These are phyloP conservation scores for Glossosoma conforme DNA, from an alignment of 1,140 invertebrate species.

Conservation along the genomic window DNA sequence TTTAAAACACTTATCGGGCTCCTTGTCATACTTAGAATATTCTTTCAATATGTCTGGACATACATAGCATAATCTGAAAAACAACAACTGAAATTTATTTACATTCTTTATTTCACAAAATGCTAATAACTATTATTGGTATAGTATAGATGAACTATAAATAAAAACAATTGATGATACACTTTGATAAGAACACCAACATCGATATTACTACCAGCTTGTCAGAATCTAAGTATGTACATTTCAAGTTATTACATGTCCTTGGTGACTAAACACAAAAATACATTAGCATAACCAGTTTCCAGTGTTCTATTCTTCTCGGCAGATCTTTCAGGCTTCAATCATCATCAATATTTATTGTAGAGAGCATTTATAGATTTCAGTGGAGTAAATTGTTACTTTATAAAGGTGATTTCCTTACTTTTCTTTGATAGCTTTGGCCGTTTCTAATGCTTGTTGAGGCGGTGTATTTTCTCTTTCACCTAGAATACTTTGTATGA, in stretches of 20 bases:
- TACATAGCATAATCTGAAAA: constrained; percentile 80
- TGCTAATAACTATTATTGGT: too few relatives aligned
- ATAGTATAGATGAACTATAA: too few relatives aligned
- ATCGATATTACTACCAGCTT: too few relatives aligned
- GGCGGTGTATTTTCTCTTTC: constrained; percentile 97
- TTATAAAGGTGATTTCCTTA: too few relatives aligned
- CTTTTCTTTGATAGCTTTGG: constrained; percentile 95
- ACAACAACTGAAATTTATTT: not conserved
- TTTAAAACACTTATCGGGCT: constrained; percentile 92
- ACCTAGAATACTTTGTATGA: constrained; percentile 93
- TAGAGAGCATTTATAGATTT: not conserved
- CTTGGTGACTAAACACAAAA: too few relatives aligned
- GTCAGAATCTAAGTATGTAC: too few relatives aligned
- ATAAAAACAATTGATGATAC: too few relatives aligned
- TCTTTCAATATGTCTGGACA: constrained; percentile 99
- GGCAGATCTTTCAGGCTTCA: too few relatives aligned
- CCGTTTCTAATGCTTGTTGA: constrained; percentile 97
- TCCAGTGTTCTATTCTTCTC: too few relatives aligned
- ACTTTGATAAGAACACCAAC: too few relatives aligned
- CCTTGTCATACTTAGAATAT: constrained; percentile 96
- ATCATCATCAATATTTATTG: not conserved
- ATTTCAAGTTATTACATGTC: too few relatives aligned
- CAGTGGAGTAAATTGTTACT: not conserved
- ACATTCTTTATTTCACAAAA: not conserved
- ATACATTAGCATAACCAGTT: too few relatives aligned